phyloP scores from a whole-genome alignment of 2,888 invertebrate species.

The Trisateles emortualis region DNA sequence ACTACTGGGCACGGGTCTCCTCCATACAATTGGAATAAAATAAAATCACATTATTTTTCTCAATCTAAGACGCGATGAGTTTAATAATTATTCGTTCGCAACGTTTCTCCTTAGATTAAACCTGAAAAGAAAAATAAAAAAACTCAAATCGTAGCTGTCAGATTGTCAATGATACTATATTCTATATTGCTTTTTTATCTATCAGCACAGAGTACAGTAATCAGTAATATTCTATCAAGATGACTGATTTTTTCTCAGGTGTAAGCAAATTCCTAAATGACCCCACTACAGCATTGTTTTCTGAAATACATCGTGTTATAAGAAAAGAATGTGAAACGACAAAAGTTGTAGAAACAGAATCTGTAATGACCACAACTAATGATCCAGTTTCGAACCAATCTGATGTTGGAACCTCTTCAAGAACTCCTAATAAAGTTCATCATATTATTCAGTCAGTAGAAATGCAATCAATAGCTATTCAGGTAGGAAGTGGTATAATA shows the following conservation, averaged over 20 bases:
- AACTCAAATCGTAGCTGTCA: too few species aligned
- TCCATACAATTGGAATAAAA: too few species aligned
- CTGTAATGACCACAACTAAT: not conserved
- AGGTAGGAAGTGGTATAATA: conserved; percentile 49
- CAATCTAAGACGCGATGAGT: too few species aligned
- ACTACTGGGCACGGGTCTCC: too few species aligned
- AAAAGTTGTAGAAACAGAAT: not conserved
- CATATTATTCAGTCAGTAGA: conserved; percentile 13
- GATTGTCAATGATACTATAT: too few species aligned
- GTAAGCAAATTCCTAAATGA: conserved; percentile 68
- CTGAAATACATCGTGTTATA: conserved; percentile 54
- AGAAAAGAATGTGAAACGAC: conserved; percentile 20
- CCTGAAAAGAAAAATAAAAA: too few species aligned
- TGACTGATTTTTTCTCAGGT: conserved; percentile 67
- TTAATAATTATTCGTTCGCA: too few species aligned
- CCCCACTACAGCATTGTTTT: conserved; percentile 64
- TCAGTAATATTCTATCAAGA: conserved; percentile 32
- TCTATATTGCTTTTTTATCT: too few species aligned
- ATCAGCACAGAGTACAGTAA: too few species aligned
- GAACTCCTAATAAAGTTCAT: not conserved
- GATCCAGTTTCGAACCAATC: conserved; percentile 2
- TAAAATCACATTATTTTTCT: too few species aligned
- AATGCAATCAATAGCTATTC: conserved; percentile 49
- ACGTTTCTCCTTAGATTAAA: too few species aligned
- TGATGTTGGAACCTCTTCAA: conserved; percentile 2